A percentile compares a stretch with the other conserved stretches of the same genome.
phyloP scores from a whole-genome alignment of 2,797 vertebrate species.

The Gorsachius magnificus region DNA sequence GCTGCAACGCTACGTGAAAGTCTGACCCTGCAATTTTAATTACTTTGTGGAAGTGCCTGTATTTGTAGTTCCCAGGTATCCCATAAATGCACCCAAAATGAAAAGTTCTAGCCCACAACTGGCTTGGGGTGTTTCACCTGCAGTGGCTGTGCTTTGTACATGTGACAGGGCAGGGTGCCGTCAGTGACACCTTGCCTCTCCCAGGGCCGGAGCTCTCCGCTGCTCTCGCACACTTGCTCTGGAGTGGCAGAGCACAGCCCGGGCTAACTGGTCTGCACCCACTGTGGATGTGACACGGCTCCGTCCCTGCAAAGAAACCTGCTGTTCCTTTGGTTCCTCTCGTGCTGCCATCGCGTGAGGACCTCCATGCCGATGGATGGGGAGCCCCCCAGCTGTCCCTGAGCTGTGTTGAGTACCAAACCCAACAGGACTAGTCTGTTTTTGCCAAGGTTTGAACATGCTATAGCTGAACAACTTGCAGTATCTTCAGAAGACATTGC shows the following conservation, averaged over 20 bases:
- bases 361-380: accelerated
- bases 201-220: background rate
- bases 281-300: background rate
- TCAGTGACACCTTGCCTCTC: background rate
- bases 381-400: background rate
- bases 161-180: accelerated
- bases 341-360: accelerated
- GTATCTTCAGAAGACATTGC: background rate
- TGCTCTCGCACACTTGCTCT: accelerated
- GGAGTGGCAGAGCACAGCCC: background rate
- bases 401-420: background rate
- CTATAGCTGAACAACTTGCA: background rate
- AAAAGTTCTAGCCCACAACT: background rate
- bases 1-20: accelerated
- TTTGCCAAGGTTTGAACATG: background rate
- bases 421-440: background rate
- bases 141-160: background rate
- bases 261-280: background rate
- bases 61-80: background rate
- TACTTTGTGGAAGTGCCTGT: background rate
- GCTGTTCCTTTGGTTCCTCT: background rate
- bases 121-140: background rate
- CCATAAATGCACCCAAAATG: background rate
- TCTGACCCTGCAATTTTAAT: background rate
- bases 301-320: background rate